These are phyloP conservation scores for Microtus pennsylvanicus DNA, from an alignment of 2,113 vertebrate genomes.

Conservation along the genomic window DNA sequence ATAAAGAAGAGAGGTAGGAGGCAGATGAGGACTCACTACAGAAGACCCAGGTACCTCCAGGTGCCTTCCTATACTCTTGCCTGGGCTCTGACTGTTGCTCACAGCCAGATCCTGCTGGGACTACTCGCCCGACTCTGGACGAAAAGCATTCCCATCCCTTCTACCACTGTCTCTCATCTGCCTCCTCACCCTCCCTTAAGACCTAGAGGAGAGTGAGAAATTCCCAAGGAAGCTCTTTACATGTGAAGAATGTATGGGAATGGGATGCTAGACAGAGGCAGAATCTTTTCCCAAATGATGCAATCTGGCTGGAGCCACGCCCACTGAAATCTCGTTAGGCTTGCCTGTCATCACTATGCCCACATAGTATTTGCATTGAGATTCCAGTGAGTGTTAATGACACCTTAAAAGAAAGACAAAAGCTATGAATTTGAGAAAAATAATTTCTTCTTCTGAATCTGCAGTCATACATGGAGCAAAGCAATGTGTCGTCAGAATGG, in stretches of 20 bases:
- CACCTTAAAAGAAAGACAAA: not conserved
- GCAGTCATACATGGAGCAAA: not conserved
- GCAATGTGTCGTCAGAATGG: not conserved
- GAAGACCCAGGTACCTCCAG: no score
- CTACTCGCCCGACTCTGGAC: not conserved
- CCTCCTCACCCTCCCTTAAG: not conserved
- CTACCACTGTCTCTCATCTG: not conserved
- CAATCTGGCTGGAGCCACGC: conserved; percentile 3
- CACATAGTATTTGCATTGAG: not conserved
- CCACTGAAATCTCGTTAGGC: not conserved
- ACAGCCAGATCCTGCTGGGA: not conserved
- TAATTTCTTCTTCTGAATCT: not conserved
- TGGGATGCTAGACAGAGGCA: not conserved
- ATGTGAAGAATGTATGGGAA: not conserved
- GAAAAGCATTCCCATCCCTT: not conserved
- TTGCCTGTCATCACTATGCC: not conserved
- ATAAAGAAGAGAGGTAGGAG: not conserved
- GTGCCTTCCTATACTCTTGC: not conserved
- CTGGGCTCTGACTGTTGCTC: not conserved
- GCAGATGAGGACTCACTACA: not conserved
- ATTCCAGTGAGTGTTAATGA: not conserved
- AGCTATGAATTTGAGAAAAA: not conserved
- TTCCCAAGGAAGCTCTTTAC: not conserved
- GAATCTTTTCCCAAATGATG: not conserved
- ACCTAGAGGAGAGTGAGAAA: not conserved